phyloP scores from a whole-genome alignment of 2,888 invertebrate species.

The Seira sanloemensis region DNA sequence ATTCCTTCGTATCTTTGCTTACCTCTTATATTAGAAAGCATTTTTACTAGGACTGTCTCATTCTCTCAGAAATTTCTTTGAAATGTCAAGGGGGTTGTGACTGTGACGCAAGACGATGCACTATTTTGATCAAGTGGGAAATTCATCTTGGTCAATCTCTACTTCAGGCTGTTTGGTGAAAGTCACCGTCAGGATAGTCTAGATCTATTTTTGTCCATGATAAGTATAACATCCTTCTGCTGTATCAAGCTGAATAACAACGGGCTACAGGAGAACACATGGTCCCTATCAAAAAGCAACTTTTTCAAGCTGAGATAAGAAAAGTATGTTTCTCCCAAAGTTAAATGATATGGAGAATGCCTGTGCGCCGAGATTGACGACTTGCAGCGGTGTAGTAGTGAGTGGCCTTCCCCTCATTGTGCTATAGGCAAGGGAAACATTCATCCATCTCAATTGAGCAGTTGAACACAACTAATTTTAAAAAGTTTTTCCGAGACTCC shows the following conservation, averaged over 20 bases:
- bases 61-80: too few species aligned
- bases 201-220: too few species aligned
- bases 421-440: constrained; percentile 58
- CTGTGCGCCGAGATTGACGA: not conserved
- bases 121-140: too few species aligned
- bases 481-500: constrained; percentile 44
- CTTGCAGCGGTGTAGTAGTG: constrained; percentile 11
- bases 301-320: not conserved
- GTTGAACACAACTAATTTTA: constrained; percentile 62
- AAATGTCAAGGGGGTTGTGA: too few species aligned
- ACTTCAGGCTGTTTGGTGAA: too few species aligned
- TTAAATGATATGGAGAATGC: not conserved
- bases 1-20: too few species aligned
- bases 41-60: too few species aligned
- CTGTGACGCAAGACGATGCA: too few species aligned
- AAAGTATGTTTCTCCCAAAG: not conserved
- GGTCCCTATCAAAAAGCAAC: not conserved
- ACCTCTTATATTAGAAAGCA: too few species aligned
- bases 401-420: constrained; percentile 21
- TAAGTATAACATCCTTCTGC: not conserved
- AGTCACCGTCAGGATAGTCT: too few species aligned
- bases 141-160: not conserved
- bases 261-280: not conserved
- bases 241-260: too few species aligned
- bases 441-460: constrained; percentile 63